Evolutionary conservation across 2,888 invertebrate species (phyloP).

Genomic region (Amphimallon solstitiale): DNA sequence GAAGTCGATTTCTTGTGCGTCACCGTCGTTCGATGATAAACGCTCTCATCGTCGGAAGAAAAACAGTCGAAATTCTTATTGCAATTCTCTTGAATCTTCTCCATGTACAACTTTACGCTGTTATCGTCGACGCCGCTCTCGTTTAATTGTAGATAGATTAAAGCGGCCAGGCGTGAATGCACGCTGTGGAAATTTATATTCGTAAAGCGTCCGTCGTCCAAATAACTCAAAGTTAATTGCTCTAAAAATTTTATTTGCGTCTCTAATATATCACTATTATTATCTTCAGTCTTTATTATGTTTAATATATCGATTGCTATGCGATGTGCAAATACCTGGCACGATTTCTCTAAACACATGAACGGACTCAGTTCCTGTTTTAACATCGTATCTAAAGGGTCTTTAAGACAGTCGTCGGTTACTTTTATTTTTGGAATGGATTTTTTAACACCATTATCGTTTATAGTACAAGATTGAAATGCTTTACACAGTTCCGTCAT

Average conservation of each 20-base stretch:
- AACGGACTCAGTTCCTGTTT: slow-evolving; percentile 60
- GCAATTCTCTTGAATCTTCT: slow-evolving; percentile 49
- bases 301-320: slow-evolving; percentile 70
- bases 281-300: slow-evolving; percentile 61
- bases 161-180: slow-evolving; percentile 73
- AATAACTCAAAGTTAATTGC: slow-evolving; percentile 74
- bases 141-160: slow-evolving; percentile 64
- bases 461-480: slow-evolving; percentile 67
- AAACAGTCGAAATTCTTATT: slow-evolving; percentile 64
- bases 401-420: slow-evolving; percentile 14
- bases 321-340: slow-evolving; percentile 76
- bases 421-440: slow-evolving; percentile 11
- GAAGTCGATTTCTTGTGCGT: slow-evolving; percentile 41
- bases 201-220: slow-evolving; percentile 73
- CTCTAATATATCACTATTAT: slow-evolving; percentile 70
- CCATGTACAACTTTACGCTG: slow-evolving; percentile 41
- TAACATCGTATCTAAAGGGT: slow-evolving; percentile 11
- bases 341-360: slow-evolving; percentile 69
- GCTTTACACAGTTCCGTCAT: slow-evolving; percentile 71
- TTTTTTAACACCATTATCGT: slow-evolving; percentile 58
- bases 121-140: slow-evolving; percentile 36
- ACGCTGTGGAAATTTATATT: slow-evolving; percentile 71
- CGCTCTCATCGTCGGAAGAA: slow-evolving; percentile 69
- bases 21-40: slow-evolving; percentile 10
- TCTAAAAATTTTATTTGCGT: slow-evolving; percentile 76